These are phyloP conservation scores for Campopleginae sp. DNA, from an alignment of 2,888 invertebrate genomes.

Conservation along the genomic window DNA sequence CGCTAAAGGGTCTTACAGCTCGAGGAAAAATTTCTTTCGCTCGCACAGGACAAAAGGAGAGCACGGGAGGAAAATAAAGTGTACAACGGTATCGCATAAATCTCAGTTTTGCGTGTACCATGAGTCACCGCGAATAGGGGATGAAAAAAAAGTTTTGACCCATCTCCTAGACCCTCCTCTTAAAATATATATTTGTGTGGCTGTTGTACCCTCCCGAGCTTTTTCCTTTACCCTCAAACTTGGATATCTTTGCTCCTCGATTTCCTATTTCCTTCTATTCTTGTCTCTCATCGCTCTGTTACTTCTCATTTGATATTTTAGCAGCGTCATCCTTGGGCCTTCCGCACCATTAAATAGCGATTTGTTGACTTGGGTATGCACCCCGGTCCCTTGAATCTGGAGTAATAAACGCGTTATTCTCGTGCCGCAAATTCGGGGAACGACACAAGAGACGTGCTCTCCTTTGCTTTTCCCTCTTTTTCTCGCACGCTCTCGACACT, in stretches of 20 bases:
- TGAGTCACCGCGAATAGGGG: constrained; percentile 59
- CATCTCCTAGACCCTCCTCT: constrained; percentile 38
- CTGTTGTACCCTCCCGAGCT: constrained; percentile 17
- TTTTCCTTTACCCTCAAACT: constrained; percentile 25
- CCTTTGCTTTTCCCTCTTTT: background rate
- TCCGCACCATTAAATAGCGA: constrained; percentile 65
- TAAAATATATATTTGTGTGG: constrained; percentile 1
- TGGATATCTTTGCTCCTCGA: constrained; percentile 48
- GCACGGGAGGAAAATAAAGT: constrained; percentile 16
- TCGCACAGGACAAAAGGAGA: constrained; percentile 38
- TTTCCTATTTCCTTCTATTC: constrained; percentile 49
- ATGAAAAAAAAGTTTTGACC: constrained; percentile 45
- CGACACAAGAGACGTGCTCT: constrained; percentile 20
- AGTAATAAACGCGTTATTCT: constrained; percentile 55
- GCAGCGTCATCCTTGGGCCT: constrained; percentile 58
- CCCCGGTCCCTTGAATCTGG: constrained; percentile 44
- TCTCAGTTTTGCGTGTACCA: constrained; percentile 50
- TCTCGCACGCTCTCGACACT: background rate
- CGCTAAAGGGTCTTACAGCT: background rate
- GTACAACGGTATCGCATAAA: constrained; percentile 51
- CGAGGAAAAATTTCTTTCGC: constrained; percentile 51
- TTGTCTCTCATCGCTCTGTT: constrained; percentile 26
- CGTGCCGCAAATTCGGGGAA: constrained; percentile 62
- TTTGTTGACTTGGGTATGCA: constrained; percentile 51
- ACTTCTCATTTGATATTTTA: constrained; percentile 53